phyloP scores from a whole-genome alignment of 1,140 invertebrate species.

The Contarinia nasturtii region DNA sequence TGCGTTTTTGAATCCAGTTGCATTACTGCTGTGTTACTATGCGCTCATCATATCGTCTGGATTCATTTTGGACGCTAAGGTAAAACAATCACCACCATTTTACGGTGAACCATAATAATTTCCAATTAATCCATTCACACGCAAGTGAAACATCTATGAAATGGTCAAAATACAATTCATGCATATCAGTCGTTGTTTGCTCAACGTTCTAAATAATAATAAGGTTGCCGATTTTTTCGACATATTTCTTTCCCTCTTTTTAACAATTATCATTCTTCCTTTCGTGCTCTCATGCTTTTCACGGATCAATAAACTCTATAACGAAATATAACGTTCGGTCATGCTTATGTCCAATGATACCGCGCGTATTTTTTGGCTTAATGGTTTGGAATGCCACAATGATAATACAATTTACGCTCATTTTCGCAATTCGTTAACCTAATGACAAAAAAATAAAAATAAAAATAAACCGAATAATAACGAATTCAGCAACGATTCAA shows the following conservation, averaged over 20 bases:
- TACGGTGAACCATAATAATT: background rate
- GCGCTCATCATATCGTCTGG: constrained; percentile 47
- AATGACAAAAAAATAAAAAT: too few relatives aligned
- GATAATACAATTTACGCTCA: too few relatives aligned
- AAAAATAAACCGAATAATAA: too few relatives aligned
- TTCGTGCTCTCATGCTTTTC: constrained; percentile 9
- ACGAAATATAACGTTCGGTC: background rate
- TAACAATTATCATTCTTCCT: constrained; percentile 7
- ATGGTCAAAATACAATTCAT: too few relatives aligned
- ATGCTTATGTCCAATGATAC: constrained; percentile 1
- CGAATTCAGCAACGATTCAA: constrained; percentile 2
- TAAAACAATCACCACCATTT: constrained; percentile 19
- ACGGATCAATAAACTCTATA: background rate
- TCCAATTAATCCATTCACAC: constrained; percentile 6
- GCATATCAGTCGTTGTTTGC: too few relatives aligned
- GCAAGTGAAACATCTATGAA: background rate
- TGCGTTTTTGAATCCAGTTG: constrained; percentile 50
- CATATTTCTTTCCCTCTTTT: background rate
- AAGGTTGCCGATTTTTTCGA: too few relatives aligned
- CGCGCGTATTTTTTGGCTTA: too few relatives aligned
- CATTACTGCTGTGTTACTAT: constrained; percentile 56
- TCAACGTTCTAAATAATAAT: too few relatives aligned
- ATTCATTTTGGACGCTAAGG: constrained; percentile 45
- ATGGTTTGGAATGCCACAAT: too few relatives aligned
- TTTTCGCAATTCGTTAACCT: too few relatives aligned